phyloP scores from a whole-genome alignment of 2,113 vertebrate species.

The Hoplias malabaricus region DNA sequence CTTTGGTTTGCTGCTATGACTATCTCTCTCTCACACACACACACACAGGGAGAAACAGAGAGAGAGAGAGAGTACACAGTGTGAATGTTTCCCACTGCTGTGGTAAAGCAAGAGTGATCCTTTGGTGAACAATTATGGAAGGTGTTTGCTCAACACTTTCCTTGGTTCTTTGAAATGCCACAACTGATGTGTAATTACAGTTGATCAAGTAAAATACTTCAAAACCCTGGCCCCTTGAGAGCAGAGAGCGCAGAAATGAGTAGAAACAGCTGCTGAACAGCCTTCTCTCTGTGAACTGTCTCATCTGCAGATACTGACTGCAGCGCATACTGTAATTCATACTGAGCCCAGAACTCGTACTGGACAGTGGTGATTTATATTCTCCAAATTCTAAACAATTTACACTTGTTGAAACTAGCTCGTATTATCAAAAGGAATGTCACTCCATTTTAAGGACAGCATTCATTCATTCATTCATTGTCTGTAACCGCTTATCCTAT shows the following conservation, averaged over 20 bases:
- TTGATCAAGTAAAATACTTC: conserved; percentile 38
- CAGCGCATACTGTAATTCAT: background rate
- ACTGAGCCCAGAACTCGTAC: background rate
- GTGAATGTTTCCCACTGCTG: conserved; percentile 34
- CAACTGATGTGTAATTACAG: conserved; percentile 53
- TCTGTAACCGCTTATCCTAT: no score
- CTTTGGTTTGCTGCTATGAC: conserved; percentile 2
- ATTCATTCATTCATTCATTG: no score
- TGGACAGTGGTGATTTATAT: no score
- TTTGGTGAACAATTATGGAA: conserved; percentile 32
- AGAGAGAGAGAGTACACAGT: background rate
- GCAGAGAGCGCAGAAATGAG: background rate
- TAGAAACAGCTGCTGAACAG: conserved; percentile 10
- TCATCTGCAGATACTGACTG: background rate
- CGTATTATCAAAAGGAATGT: no score
- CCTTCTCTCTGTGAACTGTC: background rate
- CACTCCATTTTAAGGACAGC: no score
- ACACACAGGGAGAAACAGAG: background rate
- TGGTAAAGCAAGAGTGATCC: background rate
- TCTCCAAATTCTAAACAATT: no score
- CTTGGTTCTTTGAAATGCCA: conserved; percentile 40
- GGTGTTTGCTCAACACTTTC: conserved; percentile 35
- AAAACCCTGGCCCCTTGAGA: conserved; percentile 13
- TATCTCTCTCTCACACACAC: background rate
- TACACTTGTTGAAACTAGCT: no score